Evolutionary conservation across 2,888 invertebrate genomes (phyloP), one percentile per base, ranked within the genome.

Genomic region (Drosophila niveifrons): DNA sequence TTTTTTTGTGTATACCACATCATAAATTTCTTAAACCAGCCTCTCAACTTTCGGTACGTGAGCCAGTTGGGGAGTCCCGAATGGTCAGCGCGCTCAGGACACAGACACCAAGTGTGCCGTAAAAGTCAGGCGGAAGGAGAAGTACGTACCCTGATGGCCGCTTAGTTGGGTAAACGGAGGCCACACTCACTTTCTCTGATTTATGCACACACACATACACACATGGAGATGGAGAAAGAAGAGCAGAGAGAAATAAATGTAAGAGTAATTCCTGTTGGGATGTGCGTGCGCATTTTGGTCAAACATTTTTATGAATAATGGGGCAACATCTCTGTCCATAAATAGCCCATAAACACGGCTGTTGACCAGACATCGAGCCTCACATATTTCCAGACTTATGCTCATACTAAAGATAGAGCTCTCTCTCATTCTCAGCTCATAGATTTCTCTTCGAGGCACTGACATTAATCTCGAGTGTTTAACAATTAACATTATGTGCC

Each of bases 261-360:
- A 41, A 71, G 51, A 61, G 58, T 56, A 66, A 72, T 65, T 75
- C 65, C 75, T 63, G 18, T 59, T 50, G 70, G 59, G 65, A 48
- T 62, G 70, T 78, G 74, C 65, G 61, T 69, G 55, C 51, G 58
- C 59, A 62, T 77, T 65, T 66, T 46, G 76, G 62, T 62, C 65
- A 66, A 75, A 66, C 69, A 87, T 80, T 85, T 83, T 82, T 72
- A 85, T 83, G 83, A 83, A 85, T 79, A 80, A 88, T 75, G 86
- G 65, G 58, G 41, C 59, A 69, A 73, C 80, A 66, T 67, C 74
- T 59, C 78, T 76, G 73, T 61, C 73, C 85, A 82, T 86, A 83
- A 86, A 84, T 86, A 75, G 72, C 55, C 72, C 71, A 73, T 84
- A 78, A 88, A 86, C 70, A 69, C 43, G 65, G 44, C 64, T 48